A percentile compares a stretch with the other conserved stretches of the same genome.
These are phyloP conservation scores for Elgonia sp. DNA, from an alignment of 2,888 invertebrate species.

Conservation along the genomic window DNA sequence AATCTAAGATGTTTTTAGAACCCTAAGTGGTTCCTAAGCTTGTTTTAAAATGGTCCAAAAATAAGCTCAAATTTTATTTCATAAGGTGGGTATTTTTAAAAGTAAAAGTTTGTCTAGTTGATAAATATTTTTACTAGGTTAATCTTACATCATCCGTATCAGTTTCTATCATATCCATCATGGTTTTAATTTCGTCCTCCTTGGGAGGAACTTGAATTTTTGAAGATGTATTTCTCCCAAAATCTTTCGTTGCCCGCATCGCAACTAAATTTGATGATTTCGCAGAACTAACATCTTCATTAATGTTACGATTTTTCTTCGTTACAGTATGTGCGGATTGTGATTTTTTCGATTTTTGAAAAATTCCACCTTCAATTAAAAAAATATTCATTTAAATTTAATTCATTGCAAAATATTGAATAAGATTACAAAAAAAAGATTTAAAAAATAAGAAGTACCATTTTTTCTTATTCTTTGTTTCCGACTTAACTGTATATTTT, in stretches of 20 bases:
- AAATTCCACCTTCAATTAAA: constrained; percentile 63
- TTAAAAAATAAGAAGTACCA: constrained; percentile 68
- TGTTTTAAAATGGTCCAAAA: too few relatives aligned
- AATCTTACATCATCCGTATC: constrained; percentile 82
- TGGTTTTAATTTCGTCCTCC: constrained; percentile 85
- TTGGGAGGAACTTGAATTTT: constrained; percentile 80
- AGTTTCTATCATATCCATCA: constrained; percentile 84
- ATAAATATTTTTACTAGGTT: too few relatives aligned
- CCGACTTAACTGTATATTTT: constrained; percentile 79
- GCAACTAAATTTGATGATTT: constrained; percentile 57
- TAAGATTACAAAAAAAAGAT: too few relatives aligned
- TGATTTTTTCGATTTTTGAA: constrained; percentile 59
- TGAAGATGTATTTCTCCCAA: constrained; percentile 46
- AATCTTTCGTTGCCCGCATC: constrained; percentile 75
- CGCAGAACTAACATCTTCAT: constrained; percentile 43
- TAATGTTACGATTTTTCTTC: constrained; percentile 46
- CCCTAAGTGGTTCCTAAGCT: too few relatives aligned
- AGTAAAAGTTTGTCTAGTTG: too few relatives aligned
- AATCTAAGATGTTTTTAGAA: too few relatives aligned
- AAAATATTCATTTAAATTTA: background rate
- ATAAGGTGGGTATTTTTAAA: too few relatives aligned
- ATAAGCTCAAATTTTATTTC: too few relatives aligned
- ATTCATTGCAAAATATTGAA: too few relatives aligned
- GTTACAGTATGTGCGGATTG: constrained; percentile 23
- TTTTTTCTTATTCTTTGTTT: constrained; percentile 78